These are phyloP conservation scores for Philaenus spumarius DNA, from an alignment of 1,140 invertebrate genomes.

Conservation along the genomic window DNA sequence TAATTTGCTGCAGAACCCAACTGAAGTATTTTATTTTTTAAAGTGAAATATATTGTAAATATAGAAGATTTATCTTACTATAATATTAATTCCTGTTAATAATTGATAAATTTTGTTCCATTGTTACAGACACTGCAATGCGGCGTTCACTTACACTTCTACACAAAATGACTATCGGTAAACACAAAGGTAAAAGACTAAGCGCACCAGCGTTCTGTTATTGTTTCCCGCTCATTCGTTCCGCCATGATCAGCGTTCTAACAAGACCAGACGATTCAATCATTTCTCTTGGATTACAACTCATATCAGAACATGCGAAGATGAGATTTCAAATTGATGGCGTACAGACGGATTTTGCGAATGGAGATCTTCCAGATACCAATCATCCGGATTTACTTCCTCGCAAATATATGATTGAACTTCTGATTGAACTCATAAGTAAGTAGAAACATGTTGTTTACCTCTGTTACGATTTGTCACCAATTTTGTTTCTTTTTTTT, in stretches of 20 bases:
- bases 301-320: conserved; percentile 64
- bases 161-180: conserved; percentile 41
- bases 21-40: no score
- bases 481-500: no score
- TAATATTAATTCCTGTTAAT: no score
- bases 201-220: conserved; percentile 73
- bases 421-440: conserved; percentile 75
- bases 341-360: conserved; percentile 20
- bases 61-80: no score
- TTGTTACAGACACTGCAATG: conserved; percentile 40
- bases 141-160: conserved; percentile 50
- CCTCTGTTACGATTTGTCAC: no score
- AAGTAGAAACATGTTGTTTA: no score
- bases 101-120: no score
- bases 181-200: conserved; percentile 42
- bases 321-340: conserved; percentile 41
- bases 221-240: conserved; percentile 70
- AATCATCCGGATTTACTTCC: conserved; percentile 72
- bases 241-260: conserved; percentile 48
- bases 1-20: no score
- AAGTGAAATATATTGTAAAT: no score
- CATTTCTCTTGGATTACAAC: conserved; percentile 54
- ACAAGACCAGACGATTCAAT: conserved; percentile 48
- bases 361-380: conserved; percentile 41
- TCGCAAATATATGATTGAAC: conserved; percentile 67